These are phyloP conservation scores for Tenodera sinensis DNA, from an alignment of 2,888 invertebrate genomes.

Conservation along the genomic window DNA sequence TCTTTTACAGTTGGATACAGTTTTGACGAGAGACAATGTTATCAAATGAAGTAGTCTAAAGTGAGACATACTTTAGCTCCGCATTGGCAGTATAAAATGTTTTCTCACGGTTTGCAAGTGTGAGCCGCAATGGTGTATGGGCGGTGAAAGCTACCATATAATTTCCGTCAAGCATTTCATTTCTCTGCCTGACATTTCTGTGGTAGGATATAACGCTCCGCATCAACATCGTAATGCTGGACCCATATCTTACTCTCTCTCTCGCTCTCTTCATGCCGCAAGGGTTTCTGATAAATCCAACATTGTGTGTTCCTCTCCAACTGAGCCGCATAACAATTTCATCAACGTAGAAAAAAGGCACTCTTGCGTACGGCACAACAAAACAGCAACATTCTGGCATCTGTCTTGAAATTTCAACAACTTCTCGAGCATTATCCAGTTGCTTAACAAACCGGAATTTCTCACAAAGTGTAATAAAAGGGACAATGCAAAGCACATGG, in stretches of 20 bases:
- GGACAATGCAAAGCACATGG: neutral
- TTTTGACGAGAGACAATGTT: too few relatives aligned
- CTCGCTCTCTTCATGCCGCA: neutral
- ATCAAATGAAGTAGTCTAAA: too few relatives aligned
- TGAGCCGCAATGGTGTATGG: neutral
- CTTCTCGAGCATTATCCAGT: neutral
- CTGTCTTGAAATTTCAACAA: constrained; percentile 11
- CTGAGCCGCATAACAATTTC: constrained; percentile 7
- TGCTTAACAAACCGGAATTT: constrained; percentile 10
- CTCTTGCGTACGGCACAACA: neutral
- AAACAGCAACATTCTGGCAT: neutral
- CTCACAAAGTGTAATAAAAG: neutral
- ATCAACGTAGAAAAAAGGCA: neutral
- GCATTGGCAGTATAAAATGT: neutral
- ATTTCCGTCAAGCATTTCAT: constrained; percentile 8
- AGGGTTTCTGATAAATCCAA: constrained; percentile 6
- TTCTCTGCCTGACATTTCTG: neutral
- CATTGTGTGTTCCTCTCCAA: neutral
- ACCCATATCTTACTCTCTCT: neutral
- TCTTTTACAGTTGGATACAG: too few relatives aligned
- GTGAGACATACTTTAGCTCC: too few relatives aligned
- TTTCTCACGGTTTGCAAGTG: neutral
- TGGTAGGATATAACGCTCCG: neutral
- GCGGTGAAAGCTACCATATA: constrained; percentile 3
- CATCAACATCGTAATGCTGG: neutral